phyloP scores from a whole-genome alignment of 2,888 invertebrate genomes.

The Cosmia trapezina region DNA sequence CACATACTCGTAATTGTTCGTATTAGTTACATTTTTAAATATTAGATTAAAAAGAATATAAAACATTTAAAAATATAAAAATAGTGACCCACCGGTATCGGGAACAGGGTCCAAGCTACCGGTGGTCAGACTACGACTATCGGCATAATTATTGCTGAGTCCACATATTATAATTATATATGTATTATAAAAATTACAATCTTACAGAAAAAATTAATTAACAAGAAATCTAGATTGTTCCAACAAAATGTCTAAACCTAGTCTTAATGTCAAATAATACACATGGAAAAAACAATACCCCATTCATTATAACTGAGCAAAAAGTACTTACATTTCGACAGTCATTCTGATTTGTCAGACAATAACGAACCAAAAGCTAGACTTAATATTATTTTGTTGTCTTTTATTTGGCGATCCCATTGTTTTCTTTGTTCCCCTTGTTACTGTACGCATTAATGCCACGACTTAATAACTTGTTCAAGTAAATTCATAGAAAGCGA shows the following conservation, averaged over 20 bases:
- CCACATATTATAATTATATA: too few relatives aligned
- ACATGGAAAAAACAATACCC: slow-evolving; percentile 42
- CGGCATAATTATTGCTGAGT: too few relatives aligned
- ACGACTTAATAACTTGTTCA: slow-evolving; percentile 59
- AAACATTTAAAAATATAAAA: too few relatives aligned
- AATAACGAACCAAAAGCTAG: slow-evolving; percentile 53
- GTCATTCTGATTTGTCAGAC: slow-evolving; percentile 60
- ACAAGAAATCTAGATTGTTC: background rate
- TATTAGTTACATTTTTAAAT: too few relatives aligned
- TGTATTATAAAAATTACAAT: too few relatives aligned
- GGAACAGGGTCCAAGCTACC: too few relatives aligned
- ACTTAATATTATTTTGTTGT: slow-evolving; percentile 57
- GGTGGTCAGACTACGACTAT: too few relatives aligned
- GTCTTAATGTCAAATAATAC: slow-evolving; percentile 30
- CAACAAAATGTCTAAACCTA: background rate
- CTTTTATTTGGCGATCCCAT: slow-evolving; percentile 58
- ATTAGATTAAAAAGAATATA: too few relatives aligned
- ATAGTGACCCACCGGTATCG: too few relatives aligned
- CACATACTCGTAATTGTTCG: too few relatives aligned
- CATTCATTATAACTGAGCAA: slow-evolving; percentile 40
- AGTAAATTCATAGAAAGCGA: slow-evolving; percentile 47
- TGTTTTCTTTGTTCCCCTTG: slow-evolving; percentile 63
- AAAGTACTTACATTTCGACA: slow-evolving; percentile 59
- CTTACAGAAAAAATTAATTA: background rate
- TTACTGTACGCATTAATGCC: slow-evolving; percentile 61